Percentiles rank a stretch among this genome's conserved stretches.
Conservation (phyloP, 2,113 vertebrate species). For the Polypterus bichir region DNA sequence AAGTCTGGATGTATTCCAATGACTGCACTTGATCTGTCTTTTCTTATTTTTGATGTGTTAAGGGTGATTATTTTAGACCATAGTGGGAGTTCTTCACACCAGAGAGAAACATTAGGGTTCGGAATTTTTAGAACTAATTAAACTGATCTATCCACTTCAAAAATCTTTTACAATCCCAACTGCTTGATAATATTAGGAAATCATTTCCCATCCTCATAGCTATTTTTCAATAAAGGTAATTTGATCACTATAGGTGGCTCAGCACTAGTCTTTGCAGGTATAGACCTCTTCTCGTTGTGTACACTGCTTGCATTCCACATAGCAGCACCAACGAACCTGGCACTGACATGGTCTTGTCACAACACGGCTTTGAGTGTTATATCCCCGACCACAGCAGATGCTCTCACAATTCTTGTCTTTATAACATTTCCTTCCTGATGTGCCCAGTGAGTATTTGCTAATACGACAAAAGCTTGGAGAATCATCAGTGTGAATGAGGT, state of each 20-base stretch:
- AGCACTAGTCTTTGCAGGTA: conserved; percentile 78
- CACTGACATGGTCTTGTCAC: conserved; percentile 92
- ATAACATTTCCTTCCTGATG: conserved; percentile 82
- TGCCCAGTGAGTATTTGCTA: conserved; percentile 82
- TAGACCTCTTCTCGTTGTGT: conserved; percentile 95
- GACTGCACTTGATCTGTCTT: too few species aligned
- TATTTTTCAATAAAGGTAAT: conserved; percentile 9
- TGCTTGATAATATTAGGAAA: conserved; percentile 4
- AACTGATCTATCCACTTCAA: neutral
- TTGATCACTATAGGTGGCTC: neutral
- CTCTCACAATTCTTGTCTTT: conserved; percentile 96
- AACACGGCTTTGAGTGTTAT: conserved; percentile 92
- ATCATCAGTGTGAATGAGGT: conserved; percentile 91
- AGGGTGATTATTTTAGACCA: conserved; percentile 6
- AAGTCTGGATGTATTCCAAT: too few species aligned
- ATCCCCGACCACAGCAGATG: conserved; percentile 91
- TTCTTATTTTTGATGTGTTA: too few species aligned
- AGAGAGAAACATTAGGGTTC: neutral
- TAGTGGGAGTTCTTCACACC: conserved; percentile 6
- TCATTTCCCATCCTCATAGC: conserved; percentile 20
- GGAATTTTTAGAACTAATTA: neutral
- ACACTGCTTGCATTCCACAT: conserved; percentile 94
- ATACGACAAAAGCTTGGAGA: conserved; percentile 89
- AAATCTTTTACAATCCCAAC: too few species aligned
- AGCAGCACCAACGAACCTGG: conserved; percentile 98